Evolutionary conservation across 2,888 invertebrate species (phyloP).

Genomic region (Candidula unifasciata): DNA sequence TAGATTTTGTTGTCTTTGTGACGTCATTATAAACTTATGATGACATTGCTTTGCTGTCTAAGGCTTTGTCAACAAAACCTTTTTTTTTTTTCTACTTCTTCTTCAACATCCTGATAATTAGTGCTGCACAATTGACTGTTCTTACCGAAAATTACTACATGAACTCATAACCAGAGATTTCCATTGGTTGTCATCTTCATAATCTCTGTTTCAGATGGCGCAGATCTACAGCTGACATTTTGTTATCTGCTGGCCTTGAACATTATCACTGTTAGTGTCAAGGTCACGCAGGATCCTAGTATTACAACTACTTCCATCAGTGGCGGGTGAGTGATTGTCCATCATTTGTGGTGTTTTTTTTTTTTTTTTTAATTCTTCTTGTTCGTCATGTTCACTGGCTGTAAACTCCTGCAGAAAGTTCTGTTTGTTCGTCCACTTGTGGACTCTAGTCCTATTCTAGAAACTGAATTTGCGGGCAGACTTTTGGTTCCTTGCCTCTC

Average conservation of each 20-base stretch:
- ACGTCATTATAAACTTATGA: too few relatives aligned
- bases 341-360: neutral
- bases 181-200: neutral
- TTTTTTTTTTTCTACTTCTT: too few relatives aligned
- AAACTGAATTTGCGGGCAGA: too few relatives aligned
- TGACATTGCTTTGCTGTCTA: too few relatives aligned
- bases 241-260: slow-evolving; percentile 85
- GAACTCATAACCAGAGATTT: neutral
- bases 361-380: neutral
- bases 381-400: neutral
- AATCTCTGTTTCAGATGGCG: slow-evolving; percentile 79
- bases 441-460: too few relatives aligned
- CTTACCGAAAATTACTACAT: neutral
- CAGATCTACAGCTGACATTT: slow-evolving; percentile 82
- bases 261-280: slow-evolving; percentile 85
- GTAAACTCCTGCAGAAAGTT: too few relatives aligned
- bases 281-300: slow-evolving; percentile 62
- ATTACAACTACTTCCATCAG: slow-evolving; percentile 62
- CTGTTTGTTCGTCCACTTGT: too few relatives aligned
- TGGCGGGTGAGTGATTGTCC: slow-evolving; percentile 66
- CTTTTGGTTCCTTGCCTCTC: too few relatives aligned
- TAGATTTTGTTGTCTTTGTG: too few relatives aligned
- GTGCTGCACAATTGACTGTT: too few relatives aligned
- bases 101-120: too few relatives aligned
- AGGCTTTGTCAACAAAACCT: too few relatives aligned